phyloP scores from a whole-genome alignment of 2,113 vertebrate genomes.

The Vulpes lagopus region DNA sequence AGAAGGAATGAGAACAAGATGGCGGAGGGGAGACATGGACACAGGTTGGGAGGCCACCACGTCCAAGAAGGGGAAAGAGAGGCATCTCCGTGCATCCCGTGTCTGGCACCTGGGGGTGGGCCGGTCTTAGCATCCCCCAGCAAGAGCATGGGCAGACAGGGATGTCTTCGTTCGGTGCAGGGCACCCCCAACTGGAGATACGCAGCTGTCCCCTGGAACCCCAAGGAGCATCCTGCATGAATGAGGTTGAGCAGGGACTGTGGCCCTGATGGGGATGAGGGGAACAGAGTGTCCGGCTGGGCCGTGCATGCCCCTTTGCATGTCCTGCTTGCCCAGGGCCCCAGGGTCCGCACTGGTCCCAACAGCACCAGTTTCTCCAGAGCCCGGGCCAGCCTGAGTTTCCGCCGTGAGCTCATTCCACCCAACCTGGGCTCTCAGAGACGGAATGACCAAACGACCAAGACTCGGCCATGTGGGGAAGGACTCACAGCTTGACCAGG shows the following conservation, averaged over 20 bases:
- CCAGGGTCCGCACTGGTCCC: fast-evolving
- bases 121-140: fast-evolving
- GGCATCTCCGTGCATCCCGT: not conserved
- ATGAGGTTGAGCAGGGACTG: not conserved
- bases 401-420: not conserved
- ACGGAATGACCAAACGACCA: too few relatives aligned
- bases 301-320: fast-evolving
- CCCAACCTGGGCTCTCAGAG: not conserved
- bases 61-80: too few relatives aligned
- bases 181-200: not conserved
- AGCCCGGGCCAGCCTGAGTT: not conserved
- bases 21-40: fast-evolving
- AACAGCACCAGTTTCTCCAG: not conserved
- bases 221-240: not conserved
- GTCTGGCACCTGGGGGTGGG: not conserved
- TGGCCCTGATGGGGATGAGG: not conserved
- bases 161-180: fast-evolving
- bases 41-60: fast-evolving
- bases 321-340: not conserved
- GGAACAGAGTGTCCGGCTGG: not conserved
- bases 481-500: slow-evolving; percentile 95
- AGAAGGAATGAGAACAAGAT: not conserved
- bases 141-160: too few relatives aligned
- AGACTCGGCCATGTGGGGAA: too few relatives aligned
- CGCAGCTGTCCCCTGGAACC: fast-evolving